A percentile compares a stretch with the other conserved stretches of the same genome.
phyloP scores from a whole-genome alignment of 1,140 invertebrate genomes.

The Drosophila bifasciata region DNA sequence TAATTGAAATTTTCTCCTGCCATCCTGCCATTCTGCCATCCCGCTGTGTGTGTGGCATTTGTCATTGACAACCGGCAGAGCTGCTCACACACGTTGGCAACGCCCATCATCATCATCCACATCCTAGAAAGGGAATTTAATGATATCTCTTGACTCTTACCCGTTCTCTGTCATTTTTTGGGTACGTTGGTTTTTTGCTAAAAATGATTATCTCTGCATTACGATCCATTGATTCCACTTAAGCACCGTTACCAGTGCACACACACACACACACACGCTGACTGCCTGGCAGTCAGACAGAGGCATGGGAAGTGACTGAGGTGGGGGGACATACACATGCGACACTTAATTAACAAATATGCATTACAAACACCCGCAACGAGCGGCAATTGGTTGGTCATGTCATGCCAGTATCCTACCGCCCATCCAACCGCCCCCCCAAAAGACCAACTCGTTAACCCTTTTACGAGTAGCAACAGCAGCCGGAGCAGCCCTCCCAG shows the following conservation, averaged over 20 bases:
- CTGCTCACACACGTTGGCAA: too few relatives aligned
- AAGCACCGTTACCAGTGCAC: slow-evolving; percentile 73
- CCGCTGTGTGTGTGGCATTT: slow-evolving; percentile 54
- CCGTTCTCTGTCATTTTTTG: neutral
- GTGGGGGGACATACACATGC: slow-evolving; percentile 28
- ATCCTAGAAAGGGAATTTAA: slow-evolving; percentile 20
- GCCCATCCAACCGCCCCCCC: neutral
- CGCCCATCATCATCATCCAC: slow-evolving; percentile 17
- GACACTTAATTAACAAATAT: slow-evolving; percentile 82
- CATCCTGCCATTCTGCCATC: slow-evolving; percentile 37
- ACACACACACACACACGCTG: too few relatives aligned
- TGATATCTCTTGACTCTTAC: slow-evolving; percentile 12
- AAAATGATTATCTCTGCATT: slow-evolving; percentile 80
- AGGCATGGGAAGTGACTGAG: too few relatives aligned
- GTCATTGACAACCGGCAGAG: slow-evolving; percentile 71
- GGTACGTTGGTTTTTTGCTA: slow-evolving; percentile 34
- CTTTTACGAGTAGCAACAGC: slow-evolving; percentile 63
- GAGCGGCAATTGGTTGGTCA: slow-evolving; percentile 75
- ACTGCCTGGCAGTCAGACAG: slow-evolving; percentile 15
- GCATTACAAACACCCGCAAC: slow-evolving; percentile 79
- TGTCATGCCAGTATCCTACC: slow-evolving; percentile 40
- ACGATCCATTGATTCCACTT: slow-evolving; percentile 82
- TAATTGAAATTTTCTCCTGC: slow-evolving; percentile 70
- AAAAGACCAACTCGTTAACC: slow-evolving; percentile 30
- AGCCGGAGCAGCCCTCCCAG: slow-evolving; percentile 6